A percentile compares a stretch with the other conserved stretches of the same genome.
These are phyloP conservation scores for Agonopterix subpropinquella DNA, from an alignment of 2,888 invertebrate genomes.

Conservation along the genomic window DNA sequence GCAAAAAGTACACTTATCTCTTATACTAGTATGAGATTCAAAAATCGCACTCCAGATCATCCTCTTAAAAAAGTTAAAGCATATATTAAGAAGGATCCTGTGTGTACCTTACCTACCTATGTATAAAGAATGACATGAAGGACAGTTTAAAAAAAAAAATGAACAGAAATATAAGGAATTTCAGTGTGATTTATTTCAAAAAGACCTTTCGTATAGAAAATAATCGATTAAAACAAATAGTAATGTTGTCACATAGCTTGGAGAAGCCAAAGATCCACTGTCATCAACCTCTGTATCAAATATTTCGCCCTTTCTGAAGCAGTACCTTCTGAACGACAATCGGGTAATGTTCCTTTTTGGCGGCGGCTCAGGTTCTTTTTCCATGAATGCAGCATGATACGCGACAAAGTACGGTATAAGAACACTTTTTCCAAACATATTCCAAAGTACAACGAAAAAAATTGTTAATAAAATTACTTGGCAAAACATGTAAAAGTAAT, in stretches of 20 bases:
- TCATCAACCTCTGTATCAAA: slow-evolving; percentile 38
- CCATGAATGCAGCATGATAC: slow-evolving; percentile 25
- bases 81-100: too few species aligned
- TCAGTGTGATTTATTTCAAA: too few species aligned
- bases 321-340: slow-evolving; percentile 48
- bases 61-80: too few species aligned
- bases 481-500: slow-evolving; percentile 57
- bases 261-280: neutral
- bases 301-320: slow-evolving; percentile 60
- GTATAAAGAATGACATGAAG: neutral
- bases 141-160: neutral
- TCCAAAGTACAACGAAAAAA: slow-evolving; percentile 41
- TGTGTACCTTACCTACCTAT: too few species aligned
- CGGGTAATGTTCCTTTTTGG: slow-evolving; percentile 17
- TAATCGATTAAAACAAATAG: too few species aligned
- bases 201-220: too few species aligned
- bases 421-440: slow-evolving; percentile 34
- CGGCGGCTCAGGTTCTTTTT: neutral
- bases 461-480: slow-evolving; percentile 47
- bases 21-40: too few species aligned
- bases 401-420: slow-evolving; percentile 41
- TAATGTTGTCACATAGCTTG: too few species aligned
- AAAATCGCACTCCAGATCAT: too few species aligned
- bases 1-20: too few species aligned
- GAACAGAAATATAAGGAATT: too few species aligned